Base-by-base conservation (phyloP, 35 echinoderm and acorn worm species). In the Heliocidaris erythrogramma region DNA sequence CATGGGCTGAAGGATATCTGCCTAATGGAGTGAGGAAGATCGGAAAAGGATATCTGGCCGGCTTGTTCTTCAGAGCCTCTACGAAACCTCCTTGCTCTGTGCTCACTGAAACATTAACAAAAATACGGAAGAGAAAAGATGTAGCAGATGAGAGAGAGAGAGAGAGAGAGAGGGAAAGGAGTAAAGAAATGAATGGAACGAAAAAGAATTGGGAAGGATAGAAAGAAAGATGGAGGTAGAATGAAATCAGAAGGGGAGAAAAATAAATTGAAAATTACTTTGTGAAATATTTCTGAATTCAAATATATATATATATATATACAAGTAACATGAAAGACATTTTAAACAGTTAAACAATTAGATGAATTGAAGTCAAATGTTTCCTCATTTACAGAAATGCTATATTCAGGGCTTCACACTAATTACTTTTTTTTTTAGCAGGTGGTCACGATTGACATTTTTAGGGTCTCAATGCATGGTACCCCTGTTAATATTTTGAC, bases 11-110 rank as follows among this genome's bases (percentile, higher is more conserved):
- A 95, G 92, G 94, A 90, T 94, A 97, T 97, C 90, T 87, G 31
- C 32, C 78, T 56, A 95, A 86, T 86, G 91, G 93, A 56, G 90
- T 86, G 50, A 94, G 47, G 85, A 69, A 78, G 48, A 95, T 65
- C 16, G 91, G 85, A n/a, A 98, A 98, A 96, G 95, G 95, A 98
- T 96, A 98, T 96, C 95, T 96, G 60, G 94, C 94, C 48, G 95
- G 94, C 90, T 86, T 97, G 89, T 85, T 95, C 94, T 96, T 93
- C 86, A 97, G 60, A 11, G 94, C 95, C 42, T 97, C 95, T 31
- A 97, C 48, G 30, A 97, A 96, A 24, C 96, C 96, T 16, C 94
- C 96, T 48, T 61, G 16, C 29, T 96, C 88, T 32, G 93, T 97
- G 56, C 90, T 95, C 47, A 96, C 97, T 97, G 95, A 61, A 93